A percentile compares a stretch with the other conserved stretches of the same genome.
These are phyloP conservation scores for Patiria miniata DNA, from an alignment of 35 echinoderm and acorn worm species.

Conservation along the genomic window DNA sequence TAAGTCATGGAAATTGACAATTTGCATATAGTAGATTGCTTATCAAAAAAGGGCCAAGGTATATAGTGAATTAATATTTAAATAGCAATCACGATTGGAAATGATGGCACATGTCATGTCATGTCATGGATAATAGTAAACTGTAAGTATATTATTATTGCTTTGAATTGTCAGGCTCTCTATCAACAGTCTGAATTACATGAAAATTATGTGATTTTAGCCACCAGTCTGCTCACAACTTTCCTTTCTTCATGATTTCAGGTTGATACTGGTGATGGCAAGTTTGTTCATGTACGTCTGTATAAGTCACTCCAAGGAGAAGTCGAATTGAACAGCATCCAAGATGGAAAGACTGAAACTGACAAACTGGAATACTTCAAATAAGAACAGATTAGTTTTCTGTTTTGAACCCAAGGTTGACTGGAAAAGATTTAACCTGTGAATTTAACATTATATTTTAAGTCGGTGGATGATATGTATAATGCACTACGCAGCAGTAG, in stretches of 20 bases:
- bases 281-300: conserved; percentile 62
- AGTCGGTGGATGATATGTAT: no score
- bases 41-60: no score
- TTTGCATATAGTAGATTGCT: no score
- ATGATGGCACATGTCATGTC: not conserved
- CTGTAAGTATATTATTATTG: not conserved
- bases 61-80: no score
- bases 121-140: not conserved
- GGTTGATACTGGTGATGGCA: conserved; percentile 52
- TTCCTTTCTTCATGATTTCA: conserved; percentile 34
- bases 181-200: not conserved
- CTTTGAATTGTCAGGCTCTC: not conserved
- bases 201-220: not conserved
- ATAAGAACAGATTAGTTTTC: no score
- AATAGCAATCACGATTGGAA: no score
- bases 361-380: not conserved
- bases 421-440: no score
- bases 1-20: no score
- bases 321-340: conserved; percentile 12
- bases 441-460: no score
- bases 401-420: no score
- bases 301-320: conserved; percentile 64
- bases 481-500: no score
- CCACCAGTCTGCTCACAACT: not conserved
- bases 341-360: conserved; percentile 26